Evolutionary conservation across 2,797 vertebrate species (phyloP).

Genomic region (Tadarida brasiliensis): DNA sequence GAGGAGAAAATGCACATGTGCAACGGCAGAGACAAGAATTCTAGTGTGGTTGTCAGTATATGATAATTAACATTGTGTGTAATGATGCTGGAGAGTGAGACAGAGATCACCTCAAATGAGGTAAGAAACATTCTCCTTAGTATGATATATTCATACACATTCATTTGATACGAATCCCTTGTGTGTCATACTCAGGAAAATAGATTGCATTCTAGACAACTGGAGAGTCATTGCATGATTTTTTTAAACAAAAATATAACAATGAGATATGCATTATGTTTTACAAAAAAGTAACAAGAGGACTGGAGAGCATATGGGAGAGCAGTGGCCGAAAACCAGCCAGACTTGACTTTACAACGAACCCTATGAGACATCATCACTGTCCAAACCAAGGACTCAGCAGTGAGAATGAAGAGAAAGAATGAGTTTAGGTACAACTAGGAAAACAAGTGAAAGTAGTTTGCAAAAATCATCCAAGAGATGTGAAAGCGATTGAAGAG

Average conservation of each 20-base stretch:
- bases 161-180: background rate
- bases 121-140: background rate
- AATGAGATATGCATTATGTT: background rate
- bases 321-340: background rate
- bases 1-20: background rate
- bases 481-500: background rate
- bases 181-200: background rate
- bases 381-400: background rate
- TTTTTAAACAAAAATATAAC: background rate
- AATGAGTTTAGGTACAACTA: background rate
- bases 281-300: background rate
- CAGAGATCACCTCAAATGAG: background rate
- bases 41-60: fast-evolving
- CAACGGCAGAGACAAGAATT: background rate
- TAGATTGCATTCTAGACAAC: background rate
- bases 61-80: background rate
- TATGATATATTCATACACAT: background rate
- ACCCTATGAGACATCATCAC: background rate
- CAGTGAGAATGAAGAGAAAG: background rate
- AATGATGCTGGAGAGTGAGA: background rate
- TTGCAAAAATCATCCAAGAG: background rate
- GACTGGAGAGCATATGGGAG: background rate
- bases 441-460: background rate
- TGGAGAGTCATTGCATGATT: background rate
- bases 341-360: background rate